These are phyloP conservation scores for Aethes cnicana DNA, from an alignment of 2,888 invertebrate species.

Conservation along the genomic window DNA sequence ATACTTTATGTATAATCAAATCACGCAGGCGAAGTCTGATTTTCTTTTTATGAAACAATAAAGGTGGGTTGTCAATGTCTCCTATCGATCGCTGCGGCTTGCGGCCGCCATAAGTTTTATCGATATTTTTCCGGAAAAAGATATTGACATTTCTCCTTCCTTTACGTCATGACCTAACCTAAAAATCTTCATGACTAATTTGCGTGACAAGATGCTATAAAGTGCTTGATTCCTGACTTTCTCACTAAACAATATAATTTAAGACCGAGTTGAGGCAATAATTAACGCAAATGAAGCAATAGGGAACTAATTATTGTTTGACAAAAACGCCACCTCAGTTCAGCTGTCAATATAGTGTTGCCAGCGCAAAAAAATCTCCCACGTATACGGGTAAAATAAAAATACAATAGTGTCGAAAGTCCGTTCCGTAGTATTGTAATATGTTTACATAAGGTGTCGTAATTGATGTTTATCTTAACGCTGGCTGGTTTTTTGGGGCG, in stretches of 20 bases:
- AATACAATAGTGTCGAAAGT: conserved; percentile 7
- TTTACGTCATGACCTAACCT: no score
- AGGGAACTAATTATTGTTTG: conserved; percentile 7
- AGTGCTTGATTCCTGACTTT: no score
- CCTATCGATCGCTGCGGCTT: no score
- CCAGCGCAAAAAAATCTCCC: conserved; percentile 10
- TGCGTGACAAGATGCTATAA: no score
- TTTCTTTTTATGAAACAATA: no score
- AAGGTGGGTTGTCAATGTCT: no score
- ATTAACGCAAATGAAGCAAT: background rate
- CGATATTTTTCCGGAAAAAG: no score
- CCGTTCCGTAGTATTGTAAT: conserved; percentile 7
- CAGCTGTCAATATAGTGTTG: conserved; percentile 19
- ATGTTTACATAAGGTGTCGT: conserved; percentile 15
- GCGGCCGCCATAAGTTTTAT: no score
- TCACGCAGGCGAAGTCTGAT: no score
- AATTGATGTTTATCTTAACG: conserved; percentile 15
- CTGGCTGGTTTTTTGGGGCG: conserved; percentile 10
- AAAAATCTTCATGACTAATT: no score
- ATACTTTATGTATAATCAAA: no score
- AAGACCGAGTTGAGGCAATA: background rate
- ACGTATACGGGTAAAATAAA: conserved; percentile 6
- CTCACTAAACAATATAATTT: background rate
- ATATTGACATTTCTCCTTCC: no score
- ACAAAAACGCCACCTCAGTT: conserved; percentile 11